Conservation (phyloP, 2,888 invertebrate genomes). For the Orchesellides sinensis region DNA sequence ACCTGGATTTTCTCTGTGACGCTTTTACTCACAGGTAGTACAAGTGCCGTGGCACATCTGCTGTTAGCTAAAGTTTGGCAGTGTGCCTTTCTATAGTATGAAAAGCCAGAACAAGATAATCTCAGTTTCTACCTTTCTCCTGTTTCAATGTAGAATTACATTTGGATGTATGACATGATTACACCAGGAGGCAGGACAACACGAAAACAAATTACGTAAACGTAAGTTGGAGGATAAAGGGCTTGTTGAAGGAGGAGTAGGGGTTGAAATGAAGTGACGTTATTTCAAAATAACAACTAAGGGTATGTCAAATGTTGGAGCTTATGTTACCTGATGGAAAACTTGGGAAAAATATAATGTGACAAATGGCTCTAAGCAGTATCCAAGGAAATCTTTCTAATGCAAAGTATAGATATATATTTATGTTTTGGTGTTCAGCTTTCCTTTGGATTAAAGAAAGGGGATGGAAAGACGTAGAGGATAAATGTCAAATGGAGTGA, state of each 20-base stretch:
- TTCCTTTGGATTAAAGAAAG: background rate
- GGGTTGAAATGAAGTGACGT: background rate
- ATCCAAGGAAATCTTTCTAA: no score
- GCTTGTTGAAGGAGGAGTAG: background rate
- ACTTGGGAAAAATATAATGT: no score
- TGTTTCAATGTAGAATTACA: background rate
- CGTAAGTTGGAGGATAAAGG: background rate
- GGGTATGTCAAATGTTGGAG: background rate
- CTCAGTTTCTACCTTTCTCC: background rate
- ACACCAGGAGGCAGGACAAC: no score
- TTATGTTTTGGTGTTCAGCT: background rate
- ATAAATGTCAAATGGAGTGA: constrained; percentile 60
- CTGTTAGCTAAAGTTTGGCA: background rate
- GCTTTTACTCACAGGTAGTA: background rate
- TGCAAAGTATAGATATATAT: no score
- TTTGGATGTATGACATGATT: background rate
- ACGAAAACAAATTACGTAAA: no score
- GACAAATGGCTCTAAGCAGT: no score
- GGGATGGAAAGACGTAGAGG: constrained; percentile 21
- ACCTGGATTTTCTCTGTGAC: constrained; percentile 26
- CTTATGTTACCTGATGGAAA: background rate
- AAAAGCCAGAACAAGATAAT: background rate
- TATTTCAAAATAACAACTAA: background rate
- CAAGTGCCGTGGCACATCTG: constrained; percentile 3
- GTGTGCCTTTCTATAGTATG: background rate